phyloP scores from a whole-genome alignment of 2,888 invertebrate species.

The Choreutis nemorana region DNA sequence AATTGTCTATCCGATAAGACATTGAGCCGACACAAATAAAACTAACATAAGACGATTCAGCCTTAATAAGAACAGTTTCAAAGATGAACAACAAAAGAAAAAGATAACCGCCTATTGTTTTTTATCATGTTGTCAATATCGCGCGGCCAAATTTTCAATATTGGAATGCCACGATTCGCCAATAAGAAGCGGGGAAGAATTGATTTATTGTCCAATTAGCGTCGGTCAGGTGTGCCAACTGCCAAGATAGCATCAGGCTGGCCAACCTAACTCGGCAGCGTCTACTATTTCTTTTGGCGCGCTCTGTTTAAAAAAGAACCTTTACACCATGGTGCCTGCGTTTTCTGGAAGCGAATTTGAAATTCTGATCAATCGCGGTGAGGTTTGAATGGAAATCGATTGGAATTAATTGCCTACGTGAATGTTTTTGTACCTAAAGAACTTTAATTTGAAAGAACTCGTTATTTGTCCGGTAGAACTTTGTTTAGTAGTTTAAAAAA shows the following conservation, averaged over 20 bases:
- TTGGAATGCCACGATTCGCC: conserved; percentile 66
- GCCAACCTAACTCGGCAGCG: conserved; percentile 57
- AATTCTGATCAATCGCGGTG: conserved; percentile 56
- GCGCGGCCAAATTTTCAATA: conserved; percentile 67
- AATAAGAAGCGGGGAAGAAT: conserved; percentile 66
- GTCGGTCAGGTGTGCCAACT: conserved; percentile 68
- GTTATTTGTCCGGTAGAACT: conserved; percentile 23
- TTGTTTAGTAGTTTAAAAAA: too few species aligned
- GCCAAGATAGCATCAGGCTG: conserved; percentile 64
- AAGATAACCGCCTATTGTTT: conserved; percentile 62
- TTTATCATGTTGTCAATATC: conserved; percentile 67
- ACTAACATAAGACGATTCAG: conserved; percentile 51
- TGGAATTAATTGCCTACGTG: conserved; percentile 52
- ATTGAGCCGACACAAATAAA: conserved; percentile 39
- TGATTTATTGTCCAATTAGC: conserved; percentile 69
- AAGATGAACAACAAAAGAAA: conserved; percentile 65
- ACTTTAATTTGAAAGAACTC: conserved; percentile 52
- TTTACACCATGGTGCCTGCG: conserved; percentile 55
- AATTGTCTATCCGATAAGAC: conserved; percentile 62
- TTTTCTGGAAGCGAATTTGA: conserved; percentile 54
- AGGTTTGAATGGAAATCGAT: conserved; percentile 57
- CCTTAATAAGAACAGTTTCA: conserved; percentile 58
- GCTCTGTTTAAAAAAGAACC: conserved; percentile 59
- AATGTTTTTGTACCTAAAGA: conserved; percentile 37
- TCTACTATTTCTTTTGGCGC: conserved; percentile 60